Conservation (phyloP, 2,797 vertebrate genomes). For the Odontamblyopus lacepedii region DNA sequence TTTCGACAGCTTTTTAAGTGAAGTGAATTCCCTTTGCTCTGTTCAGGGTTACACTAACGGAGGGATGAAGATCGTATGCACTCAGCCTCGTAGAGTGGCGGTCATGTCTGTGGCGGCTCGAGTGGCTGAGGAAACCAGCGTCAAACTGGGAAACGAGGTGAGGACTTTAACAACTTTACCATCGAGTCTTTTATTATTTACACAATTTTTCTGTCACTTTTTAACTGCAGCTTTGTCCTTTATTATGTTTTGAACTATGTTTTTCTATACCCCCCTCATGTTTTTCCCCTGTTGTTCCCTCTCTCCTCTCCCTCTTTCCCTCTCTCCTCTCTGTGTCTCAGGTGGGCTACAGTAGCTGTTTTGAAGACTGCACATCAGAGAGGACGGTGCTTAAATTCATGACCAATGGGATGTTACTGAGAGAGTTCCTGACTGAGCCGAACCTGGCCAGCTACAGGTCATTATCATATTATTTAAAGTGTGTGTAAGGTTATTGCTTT, state of each 20-base stretch:
- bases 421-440: constrained; percentile 93
- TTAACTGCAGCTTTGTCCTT: background rate
- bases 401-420: constrained; percentile 93
- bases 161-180: background rate
- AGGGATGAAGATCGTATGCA: constrained; percentile 89
- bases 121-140: constrained; percentile 86
- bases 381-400: constrained; percentile 90
- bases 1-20: too few relatives aligned
- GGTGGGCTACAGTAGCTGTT: constrained; percentile 93
- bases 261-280: too few relatives aligned
- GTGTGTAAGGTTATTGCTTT: too few relatives aligned
- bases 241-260: background rate
- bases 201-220: background rate
- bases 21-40: background rate
- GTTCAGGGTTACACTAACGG: constrained; percentile 85
- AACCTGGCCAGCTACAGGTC: constrained; percentile 80
- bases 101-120: constrained; percentile 89
- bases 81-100: constrained; percentile 87
- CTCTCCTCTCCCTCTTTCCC: too few relatives aligned
- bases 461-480: background rate
- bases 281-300: background rate
- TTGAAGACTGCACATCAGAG: constrained; percentile 92
- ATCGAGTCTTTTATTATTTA: background rate
- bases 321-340: constrained; percentile 38
- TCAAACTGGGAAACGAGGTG: constrained; percentile 92